A percentile compares a stretch with the other conserved stretches of the same genome.
Evolutionary conservation across 2,888 invertebrate species (phyloP).

Genomic region (Eristalis intricaria): DNA sequence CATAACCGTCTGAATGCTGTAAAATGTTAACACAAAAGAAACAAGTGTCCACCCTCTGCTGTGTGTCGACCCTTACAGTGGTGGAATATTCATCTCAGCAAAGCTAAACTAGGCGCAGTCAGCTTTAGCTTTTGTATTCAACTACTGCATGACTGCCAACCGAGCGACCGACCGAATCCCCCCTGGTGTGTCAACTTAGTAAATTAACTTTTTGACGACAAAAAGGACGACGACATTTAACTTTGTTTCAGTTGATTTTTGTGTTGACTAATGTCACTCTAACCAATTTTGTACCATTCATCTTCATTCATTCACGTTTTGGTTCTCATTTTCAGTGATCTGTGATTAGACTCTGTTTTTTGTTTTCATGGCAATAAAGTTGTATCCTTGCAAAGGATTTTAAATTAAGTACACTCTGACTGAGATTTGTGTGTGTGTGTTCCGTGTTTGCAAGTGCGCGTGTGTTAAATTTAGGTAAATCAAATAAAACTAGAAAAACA

Average conservation of each 20-base stretch:
- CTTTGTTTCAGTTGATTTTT: conserved; percentile 12
- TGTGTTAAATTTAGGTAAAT: neutral
- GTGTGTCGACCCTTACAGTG: neutral
- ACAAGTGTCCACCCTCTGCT: conserved; percentile 11
- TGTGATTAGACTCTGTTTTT: conserved; percentile 53
- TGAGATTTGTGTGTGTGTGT: too few species aligned
- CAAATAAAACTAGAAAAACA: neutral
- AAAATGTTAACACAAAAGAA: conserved; percentile 25
- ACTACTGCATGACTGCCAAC: conserved; percentile 4
- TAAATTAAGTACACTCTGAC: conserved; percentile 23
- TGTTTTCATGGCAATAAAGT: conserved; percentile 39
- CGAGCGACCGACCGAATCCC: neutral
- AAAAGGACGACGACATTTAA: neutral
- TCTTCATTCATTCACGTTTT: neutral
- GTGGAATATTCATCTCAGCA: conserved; percentile 42
- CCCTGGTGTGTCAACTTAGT: conserved; percentile 29
- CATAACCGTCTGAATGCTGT: conserved; percentile 21
- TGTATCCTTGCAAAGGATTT: conserved; percentile 47
- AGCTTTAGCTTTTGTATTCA: conserved; percentile 12
- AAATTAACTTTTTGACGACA: conserved; percentile 43
- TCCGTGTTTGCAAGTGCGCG: too few species aligned
- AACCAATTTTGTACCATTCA: neutral
- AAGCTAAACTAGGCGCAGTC: conserved; percentile 52
- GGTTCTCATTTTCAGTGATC: conserved; percentile 44
- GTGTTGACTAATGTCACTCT: conserved; percentile 3